Evolutionary conservation across 2,797 vertebrate species (phyloP).

Genomic region (Enteromius thamalakanensis): DNA sequence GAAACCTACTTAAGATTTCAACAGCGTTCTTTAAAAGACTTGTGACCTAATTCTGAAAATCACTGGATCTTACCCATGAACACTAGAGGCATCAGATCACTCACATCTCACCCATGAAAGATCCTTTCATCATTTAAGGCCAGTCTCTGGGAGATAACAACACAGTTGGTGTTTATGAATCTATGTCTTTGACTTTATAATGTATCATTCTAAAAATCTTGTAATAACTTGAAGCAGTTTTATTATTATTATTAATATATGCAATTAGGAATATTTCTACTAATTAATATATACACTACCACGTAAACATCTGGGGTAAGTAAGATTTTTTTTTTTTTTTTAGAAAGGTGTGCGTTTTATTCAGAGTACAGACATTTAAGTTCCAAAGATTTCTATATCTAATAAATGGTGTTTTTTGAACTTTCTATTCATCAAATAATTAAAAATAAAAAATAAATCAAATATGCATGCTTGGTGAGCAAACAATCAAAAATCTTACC

Average conservation of each 20-base stretch:
- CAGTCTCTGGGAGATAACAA: background rate
- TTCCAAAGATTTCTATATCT: background rate
- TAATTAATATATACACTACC: background rate
- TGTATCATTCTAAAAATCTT: background rate
- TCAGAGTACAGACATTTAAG: background rate
- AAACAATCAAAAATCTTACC: background rate
- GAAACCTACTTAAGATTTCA: constrained; percentile 54
- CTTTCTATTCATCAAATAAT: background rate
- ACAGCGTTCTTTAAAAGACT: constrained; percentile 45
- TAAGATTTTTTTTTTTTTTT: too few species aligned
- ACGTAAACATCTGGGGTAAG: background rate
- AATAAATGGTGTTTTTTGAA: background rate
- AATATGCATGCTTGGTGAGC: background rate
- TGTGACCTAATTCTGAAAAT: constrained; percentile 46
- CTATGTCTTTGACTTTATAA: background rate
- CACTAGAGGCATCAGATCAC: constrained; percentile 25
- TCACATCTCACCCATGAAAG: constrained; percentile 2
- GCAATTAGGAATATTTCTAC: background rate
- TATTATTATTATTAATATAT: background rate
- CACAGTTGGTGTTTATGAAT: background rate
- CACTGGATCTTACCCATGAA: constrained; percentile 30
- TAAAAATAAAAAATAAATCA: background rate
- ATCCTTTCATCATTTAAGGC: constrained; percentile 11
- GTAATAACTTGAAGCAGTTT: background rate
- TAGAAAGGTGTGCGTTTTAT: background rate